phyloP scores from a whole-genome alignment of 2,888 invertebrate genomes.

The Spatulosminthurus flaviceps region DNA sequence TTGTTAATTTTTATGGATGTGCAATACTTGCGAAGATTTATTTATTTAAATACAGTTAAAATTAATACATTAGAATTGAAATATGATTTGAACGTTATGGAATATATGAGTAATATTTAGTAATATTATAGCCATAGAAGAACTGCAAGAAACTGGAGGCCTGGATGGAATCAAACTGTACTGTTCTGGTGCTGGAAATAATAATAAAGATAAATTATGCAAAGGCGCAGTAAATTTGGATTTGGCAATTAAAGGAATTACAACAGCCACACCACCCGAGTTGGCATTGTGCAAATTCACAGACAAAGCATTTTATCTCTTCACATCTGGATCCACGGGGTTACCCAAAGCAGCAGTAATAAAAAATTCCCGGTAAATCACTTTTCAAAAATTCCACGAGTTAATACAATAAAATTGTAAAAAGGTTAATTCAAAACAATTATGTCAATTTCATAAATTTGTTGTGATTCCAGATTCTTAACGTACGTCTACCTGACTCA shows the following conservation, averaged over 20 bases:
- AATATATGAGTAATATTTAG: background rate
- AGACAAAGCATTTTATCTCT: constrained; percentile 90
- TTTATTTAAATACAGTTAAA: no score
- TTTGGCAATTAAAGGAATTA: background rate
- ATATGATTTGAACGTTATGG: no score
- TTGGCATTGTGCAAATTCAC: constrained; percentile 71
- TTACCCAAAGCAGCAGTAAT: constrained; percentile 62
- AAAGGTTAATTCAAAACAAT: no score
- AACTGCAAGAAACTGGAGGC: constrained; percentile 43
- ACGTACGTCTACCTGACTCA: constrained; percentile 54
- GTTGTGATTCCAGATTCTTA: constrained; percentile 50
- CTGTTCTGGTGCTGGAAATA: constrained; percentile 6
- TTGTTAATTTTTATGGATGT: no score
- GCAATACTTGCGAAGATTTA: no score
- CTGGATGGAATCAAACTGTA: constrained; percentile 26
- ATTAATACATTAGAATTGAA: no score
- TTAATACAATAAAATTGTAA: no score
- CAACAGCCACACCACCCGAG: constrained; percentile 27
- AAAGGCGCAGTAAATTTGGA: constrained; percentile 26
- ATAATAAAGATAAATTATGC: constrained; percentile 27
- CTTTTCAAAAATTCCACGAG: background rate
- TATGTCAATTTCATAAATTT: no score
- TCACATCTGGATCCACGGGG: constrained; percentile 99
- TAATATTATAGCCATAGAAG: constrained; percentile 48
- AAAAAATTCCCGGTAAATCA: constrained; percentile 55